These are phyloP conservation scores for Cuniculus paca DNA, from an alignment of 2,797 vertebrate genomes.

Conservation along the genomic window DNA sequence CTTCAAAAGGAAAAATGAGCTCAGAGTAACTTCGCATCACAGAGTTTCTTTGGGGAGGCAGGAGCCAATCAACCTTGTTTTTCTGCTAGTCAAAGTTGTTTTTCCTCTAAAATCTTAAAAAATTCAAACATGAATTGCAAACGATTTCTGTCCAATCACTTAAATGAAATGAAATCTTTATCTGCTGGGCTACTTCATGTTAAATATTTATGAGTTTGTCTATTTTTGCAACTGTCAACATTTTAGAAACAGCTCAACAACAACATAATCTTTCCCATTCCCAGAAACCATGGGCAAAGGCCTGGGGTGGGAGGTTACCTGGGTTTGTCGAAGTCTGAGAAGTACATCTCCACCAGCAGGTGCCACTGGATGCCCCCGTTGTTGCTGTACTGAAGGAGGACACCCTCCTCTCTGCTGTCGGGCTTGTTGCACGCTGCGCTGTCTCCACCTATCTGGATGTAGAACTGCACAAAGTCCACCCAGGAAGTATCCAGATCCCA, in stretches of 20 bases:
- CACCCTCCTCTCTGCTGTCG: constrained; percentile 97
- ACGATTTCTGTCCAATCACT: constrained; percentile 9
- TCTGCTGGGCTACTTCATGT: not conserved
- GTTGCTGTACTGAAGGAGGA: constrained; percentile 97
- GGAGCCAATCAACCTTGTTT: not conserved
- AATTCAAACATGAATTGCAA: not conserved
- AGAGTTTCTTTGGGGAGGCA: not conserved
- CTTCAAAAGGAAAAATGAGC: not conserved
- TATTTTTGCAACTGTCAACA: not conserved
- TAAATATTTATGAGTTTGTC: not conserved
- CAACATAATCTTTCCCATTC: not conserved
- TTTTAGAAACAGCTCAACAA: not conserved
- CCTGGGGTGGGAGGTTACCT: constrained; percentile 87
- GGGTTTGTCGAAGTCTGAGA: constrained; percentile 98
- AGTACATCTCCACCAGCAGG: constrained; percentile 99
- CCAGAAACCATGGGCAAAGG: not conserved
- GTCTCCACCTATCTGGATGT: constrained; percentile 97
- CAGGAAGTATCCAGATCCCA: constrained; percentile 98
- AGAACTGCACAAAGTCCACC: constrained; percentile 99
- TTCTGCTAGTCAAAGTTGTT: constrained; percentile 3
- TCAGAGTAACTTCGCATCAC: not conserved
- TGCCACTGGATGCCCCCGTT: constrained; percentile 98
- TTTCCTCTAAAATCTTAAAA: not conserved
- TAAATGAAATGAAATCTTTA: constrained; percentile 27
- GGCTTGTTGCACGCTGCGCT: constrained; percentile 95